Conservation (phyloP, 2,888 invertebrate genomes). For the Alcis repandata region DNA sequence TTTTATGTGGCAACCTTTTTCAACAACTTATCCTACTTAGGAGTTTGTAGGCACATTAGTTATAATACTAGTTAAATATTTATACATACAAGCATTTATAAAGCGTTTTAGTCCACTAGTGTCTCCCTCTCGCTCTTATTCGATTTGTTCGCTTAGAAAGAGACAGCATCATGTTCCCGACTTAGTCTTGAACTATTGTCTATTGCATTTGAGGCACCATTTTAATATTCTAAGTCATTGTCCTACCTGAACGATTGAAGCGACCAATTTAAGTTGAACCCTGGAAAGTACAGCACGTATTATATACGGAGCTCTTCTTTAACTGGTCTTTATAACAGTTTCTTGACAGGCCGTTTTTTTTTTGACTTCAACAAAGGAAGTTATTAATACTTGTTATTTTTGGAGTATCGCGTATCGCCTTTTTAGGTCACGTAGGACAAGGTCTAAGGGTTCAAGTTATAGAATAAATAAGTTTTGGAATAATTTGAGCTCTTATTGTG, state of each 20-base stretch:
- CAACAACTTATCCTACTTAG: conserved; percentile 16
- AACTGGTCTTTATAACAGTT: no score
- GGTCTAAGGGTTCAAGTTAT: neutral
- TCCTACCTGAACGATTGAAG: neutral
- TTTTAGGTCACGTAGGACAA: neutral
- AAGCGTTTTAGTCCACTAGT: conserved; percentile 34
- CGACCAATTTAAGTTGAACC: no score
- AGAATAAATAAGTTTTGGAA: conserved; percentile 39
- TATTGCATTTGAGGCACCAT: conserved; percentile 47
- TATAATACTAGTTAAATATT: conserved; percentile 22
- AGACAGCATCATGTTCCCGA: conserved; percentile 28
- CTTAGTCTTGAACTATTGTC: conserved; percentile 36
- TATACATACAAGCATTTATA: conserved; percentile 25
- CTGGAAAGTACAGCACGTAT: no score
- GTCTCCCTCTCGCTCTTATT: conserved; percentile 29
- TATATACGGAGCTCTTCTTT: no score
- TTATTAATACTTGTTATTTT: no score
- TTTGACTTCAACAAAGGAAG: no score
- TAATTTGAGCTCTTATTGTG: conserved; percentile 45
- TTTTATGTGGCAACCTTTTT: conserved; percentile 29
- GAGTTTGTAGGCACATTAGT: conserved; percentile 33
- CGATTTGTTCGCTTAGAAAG: conserved; percentile 31
- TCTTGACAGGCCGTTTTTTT: no score
- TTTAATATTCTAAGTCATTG: conserved; percentile 18
- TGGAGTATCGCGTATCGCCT: neutral